Evolutionary conservation across 1,140 invertebrate genomes (phyloP).

Genomic region (Idris sp.): DNA sequence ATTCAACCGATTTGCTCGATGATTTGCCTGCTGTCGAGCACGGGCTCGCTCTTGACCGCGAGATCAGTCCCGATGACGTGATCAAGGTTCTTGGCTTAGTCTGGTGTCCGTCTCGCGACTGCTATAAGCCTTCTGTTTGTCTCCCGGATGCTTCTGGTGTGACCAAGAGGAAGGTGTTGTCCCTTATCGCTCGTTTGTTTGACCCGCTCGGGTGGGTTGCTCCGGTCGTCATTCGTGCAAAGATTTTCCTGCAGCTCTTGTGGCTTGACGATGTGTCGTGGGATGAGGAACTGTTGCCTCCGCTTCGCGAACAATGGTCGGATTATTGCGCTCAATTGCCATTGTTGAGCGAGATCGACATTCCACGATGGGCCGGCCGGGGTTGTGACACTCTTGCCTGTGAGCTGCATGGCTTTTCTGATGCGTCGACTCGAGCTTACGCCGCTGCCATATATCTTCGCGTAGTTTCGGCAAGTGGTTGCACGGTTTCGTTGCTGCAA

Average conservation of each 20-base stretch:
- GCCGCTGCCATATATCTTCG: conserved; percentile 5
- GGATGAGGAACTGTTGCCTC: conserved; percentile 2
- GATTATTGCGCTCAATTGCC: no score
- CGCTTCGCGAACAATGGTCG: no score
- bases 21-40: conserved; percentile 1
- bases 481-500: conserved; percentile 34
- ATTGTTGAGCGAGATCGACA: no score
- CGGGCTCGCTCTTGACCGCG: neutral
- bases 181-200: neutral
- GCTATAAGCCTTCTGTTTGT: neutral
- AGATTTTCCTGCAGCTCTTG: neutral
- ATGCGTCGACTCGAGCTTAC: conserved; percentile 6
- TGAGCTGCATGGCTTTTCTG: conserved; percentile 38
- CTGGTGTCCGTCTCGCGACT: neutral
- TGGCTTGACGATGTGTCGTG: neutral
- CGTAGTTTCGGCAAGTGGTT: neutral
- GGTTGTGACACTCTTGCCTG: neutral
- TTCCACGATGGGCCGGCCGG: conserved; percentile 4
- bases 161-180: neutral
- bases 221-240: neutral
- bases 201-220: neutral
- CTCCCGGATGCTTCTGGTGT: neutral
- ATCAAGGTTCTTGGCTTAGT: neutral
- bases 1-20: neutral
- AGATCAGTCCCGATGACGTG: neutral